Evolutionary conservation across 2,113 vertebrate species (phyloP), one percentile per base, ranked within the genome.

Genomic region (Semicossyphus pulcher): DNA sequence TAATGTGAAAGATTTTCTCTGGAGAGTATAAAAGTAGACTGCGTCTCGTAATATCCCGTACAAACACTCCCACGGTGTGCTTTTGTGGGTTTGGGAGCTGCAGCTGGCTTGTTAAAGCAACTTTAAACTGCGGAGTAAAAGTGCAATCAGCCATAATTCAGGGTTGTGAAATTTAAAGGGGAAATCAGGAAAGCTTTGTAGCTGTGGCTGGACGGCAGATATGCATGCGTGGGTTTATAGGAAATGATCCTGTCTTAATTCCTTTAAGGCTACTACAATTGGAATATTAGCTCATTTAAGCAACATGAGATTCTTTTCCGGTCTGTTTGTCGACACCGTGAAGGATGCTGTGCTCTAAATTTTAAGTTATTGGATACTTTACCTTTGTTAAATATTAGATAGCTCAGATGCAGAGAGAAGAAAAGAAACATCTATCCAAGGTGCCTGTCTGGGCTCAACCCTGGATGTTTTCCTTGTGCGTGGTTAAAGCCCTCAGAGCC

Each of bases 41-140:
- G 44, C 49, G 42, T 68, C 26, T 48, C 34, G 21, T 66, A 49
- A 66, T 15, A 57, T 47, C 49, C 21, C 0, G 1, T 45, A 59
- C 41, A 77, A 85, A 77, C 54, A 77, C 52, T 56, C 54, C 51
- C 3, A 10, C 36, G 0, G 61, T 68, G 47, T 52, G 52, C 53
- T 72, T 70, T 63, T 78, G 64, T 79, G 72, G 21, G 32, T 59
- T 65, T 8, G 14, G 61, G 45, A 53, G 61, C 32, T 56, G 31
- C 70, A 73, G 67, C 61, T 76, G 39, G 71, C 67, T 88, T 76
- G 70, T 72, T 85, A 85, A 80, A 70, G 57, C 58, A 62, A 34
- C 69, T 78, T 73, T 23, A 78, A 78, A 83, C 66, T 76, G 23
- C 34, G 21, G 9, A 11, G 39, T 68, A 64, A 72, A 85, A 74